Conservation (phyloP, 1,140 invertebrate species). For the Lasioglossum baleicum region DNA sequence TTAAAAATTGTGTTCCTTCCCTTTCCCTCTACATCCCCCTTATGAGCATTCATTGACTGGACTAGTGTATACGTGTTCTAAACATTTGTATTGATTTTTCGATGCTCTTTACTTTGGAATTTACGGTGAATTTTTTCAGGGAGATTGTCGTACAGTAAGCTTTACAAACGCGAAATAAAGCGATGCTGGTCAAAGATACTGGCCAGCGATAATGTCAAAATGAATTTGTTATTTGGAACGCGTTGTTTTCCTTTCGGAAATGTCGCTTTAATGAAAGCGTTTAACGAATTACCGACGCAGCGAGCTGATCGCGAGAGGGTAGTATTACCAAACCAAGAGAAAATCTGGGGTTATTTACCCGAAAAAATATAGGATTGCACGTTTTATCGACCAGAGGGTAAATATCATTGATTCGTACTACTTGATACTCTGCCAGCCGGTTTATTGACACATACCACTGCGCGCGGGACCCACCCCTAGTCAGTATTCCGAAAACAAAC, state of each 20-base stretch:
- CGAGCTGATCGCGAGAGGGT: neutral
- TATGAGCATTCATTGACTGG: too few relatives aligned
- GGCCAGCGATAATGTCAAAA: neutral
- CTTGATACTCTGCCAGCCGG: conserved; percentile 38
- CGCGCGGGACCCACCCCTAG: neutral
- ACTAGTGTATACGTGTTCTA: too few relatives aligned
- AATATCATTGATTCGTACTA: conserved; percentile 38
- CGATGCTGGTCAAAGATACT: neutral
- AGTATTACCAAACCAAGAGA: conserved; percentile 1
- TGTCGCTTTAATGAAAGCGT: neutral
- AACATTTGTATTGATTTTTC: too few relatives aligned
- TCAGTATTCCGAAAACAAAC: conserved; percentile 18
- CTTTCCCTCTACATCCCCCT: too few relatives aligned
- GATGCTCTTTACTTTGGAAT: too few relatives aligned
- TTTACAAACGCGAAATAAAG: neutral
- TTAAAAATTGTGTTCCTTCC: too few relatives aligned
- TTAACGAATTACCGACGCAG: neutral
- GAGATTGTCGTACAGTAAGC: too few relatives aligned
- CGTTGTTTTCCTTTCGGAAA: too few relatives aligned
- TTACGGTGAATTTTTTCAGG: too few relatives aligned
- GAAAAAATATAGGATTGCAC: neutral
- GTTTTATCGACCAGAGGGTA: conserved; percentile 11
- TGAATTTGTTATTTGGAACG: too few relatives aligned
- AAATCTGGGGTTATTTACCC: neutral
- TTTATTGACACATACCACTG: conserved; percentile 31